Evolutionary conservation across 2,113 vertebrate genomes (phyloP).

Genomic region (Takifugu flavidus): DNA sequence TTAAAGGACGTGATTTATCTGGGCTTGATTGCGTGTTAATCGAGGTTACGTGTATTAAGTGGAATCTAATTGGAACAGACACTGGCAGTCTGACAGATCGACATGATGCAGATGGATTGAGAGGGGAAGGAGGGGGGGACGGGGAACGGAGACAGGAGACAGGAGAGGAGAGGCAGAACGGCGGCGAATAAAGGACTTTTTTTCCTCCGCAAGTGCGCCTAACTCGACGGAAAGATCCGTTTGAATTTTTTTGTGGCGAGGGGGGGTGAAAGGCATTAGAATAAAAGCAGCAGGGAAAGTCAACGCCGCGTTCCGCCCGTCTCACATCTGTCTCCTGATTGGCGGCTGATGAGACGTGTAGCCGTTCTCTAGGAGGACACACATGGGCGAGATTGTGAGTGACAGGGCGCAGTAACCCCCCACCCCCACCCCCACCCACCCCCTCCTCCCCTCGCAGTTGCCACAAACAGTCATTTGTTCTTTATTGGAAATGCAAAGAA

Average conservation of each 20-base stretch:
- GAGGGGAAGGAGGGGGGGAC: conserved; percentile 53
- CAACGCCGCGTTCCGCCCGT: conserved; percentile 14
- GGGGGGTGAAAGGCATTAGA: conserved; percentile 13
- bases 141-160: conserved; percentile 25
- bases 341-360: conserved; percentile 67
- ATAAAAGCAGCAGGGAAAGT: conserved; percentile 19
- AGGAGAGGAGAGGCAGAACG: conserved; percentile 12
- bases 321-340: conserved; percentile 55
- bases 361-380: conserved; percentile 62
- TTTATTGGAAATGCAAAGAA: conserved; percentile 71
- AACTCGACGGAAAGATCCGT: conserved; percentile 11
- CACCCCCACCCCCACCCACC: conserved; percentile 49
- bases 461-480: conserved; percentile 72
- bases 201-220: not conserved
- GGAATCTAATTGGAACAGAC: conserved; percentile 87
- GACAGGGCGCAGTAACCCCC: conserved; percentile 52
- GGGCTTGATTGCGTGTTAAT: conserved; percentile 87
- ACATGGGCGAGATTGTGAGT: conserved; percentile 64
- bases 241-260: conserved; percentile 4
- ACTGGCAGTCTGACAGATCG: conserved; percentile 85
- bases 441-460: conserved; percentile 62
- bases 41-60: conserved; percentile 86
- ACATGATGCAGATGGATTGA: conserved; percentile 85
- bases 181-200: conserved; percentile 40
- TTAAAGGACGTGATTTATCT: conserved; percentile 86